Base-by-base conservation (phyloP, 2,797 vertebrate species). In the Galago senegalensis region DNA sequence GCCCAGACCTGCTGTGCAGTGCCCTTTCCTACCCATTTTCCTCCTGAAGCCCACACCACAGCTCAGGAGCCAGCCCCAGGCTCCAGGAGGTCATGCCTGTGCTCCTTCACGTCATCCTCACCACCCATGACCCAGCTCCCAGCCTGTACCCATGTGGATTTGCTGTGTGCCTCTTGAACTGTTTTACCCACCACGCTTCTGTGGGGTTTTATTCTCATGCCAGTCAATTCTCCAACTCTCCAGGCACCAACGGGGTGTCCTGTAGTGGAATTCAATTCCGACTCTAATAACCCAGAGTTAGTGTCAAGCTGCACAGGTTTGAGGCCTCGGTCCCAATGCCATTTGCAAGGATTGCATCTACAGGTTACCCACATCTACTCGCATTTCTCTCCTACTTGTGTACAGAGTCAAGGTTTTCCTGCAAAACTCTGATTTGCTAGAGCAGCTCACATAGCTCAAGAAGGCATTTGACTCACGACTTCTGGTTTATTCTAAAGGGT, bases 41-140 rank as follows among this genome's bases (percentile, higher is more conserved):
- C 31, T 70, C 31, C 37, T 85, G 23, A 0, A 58, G 25, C 17
- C 63, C 61, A 7, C 37, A 20, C 10, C 40, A 77, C n/a, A 40
- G 18, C 31, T 77, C 65, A 1, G 61, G 43, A 76, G 34, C 31
- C 65, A 7, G 31, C 31, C 31, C 20, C 70, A 2, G 61, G 46
- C 46, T 49, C 2, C 8, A 25, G 21, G 3, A 69, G 34, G 31
- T 12, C 1, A 0, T 5, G 8, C 17, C 25, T 17, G 6, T 18
- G 40, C 12, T 49, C 31, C 60, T 0, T 8, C 1, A 13, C 0
- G 12, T 18, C 43, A 3, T 65, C 40, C 31, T 67, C 20, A 1
- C 49, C 29, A 5, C 23, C 17, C 16, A 18, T 34, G 87, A 40
- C 76, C 82, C 8, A 65, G 10, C n/a, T 46, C 16, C 86, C 49